A percentile compares a stretch with the other conserved stretches of the same genome.
Evolutionary conservation across 2,113 vertebrate species (phyloP).

Genomic region (Serinus canaria): DNA sequence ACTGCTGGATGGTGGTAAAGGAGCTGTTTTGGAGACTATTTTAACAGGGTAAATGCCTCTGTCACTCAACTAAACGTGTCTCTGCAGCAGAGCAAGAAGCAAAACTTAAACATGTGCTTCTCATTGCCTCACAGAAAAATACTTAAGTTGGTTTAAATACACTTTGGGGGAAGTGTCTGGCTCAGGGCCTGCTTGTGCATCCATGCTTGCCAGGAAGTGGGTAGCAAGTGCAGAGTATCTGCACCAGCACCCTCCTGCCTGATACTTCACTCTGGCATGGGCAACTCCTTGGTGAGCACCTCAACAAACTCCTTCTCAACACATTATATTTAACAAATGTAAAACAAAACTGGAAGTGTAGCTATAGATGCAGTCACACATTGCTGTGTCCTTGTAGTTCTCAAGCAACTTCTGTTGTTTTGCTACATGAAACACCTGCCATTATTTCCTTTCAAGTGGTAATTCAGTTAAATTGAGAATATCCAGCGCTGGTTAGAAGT

Average conservation of each 20-base stretch:
- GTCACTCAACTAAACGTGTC: background rate
- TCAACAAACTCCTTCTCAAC: background rate
- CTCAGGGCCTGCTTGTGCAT: background rate
- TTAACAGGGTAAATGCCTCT: background rate
- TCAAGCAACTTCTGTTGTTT: background rate
- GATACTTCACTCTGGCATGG: background rate
- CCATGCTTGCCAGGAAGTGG: fast-evolving
- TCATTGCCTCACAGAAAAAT: background rate
- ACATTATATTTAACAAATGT: background rate
- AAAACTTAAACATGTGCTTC: background rate
- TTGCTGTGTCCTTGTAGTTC: background rate
- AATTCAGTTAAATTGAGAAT: conserved; percentile 20
- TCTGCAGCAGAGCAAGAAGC: background rate
- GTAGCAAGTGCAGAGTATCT: background rate
- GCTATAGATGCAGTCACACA: background rate
- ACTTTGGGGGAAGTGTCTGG: background rate
- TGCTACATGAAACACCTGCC: background rate
- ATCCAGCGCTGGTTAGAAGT: background rate
- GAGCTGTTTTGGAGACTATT: background rate
- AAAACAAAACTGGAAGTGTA: background rate
- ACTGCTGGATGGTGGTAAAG: background rate
- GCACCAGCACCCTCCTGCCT: background rate
- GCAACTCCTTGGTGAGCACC: background rate
- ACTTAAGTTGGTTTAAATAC: background rate
- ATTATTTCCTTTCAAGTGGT: conserved; percentile 27